phyloP scores from a whole-genome alignment of 2,113 vertebrate species.

The Piprites chloris region DNA sequence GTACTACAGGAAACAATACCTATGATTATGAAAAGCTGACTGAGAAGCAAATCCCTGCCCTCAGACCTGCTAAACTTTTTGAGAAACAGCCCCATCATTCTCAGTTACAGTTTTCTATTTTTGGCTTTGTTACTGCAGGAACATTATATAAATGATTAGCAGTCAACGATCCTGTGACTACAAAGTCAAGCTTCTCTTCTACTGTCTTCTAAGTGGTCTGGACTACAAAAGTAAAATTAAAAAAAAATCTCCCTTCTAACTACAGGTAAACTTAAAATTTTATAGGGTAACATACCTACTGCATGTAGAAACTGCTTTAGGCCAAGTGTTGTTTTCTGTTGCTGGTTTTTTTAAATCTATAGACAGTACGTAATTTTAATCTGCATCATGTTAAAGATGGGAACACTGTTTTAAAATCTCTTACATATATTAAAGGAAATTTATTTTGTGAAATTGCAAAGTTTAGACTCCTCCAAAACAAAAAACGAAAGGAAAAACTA shows the following conservation, averaged over 20 bases:
- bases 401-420: not conserved
- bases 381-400: not conserved
- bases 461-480: not conserved
- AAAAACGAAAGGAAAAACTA: not conserved
- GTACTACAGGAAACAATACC: not conserved
- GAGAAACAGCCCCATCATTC: not conserved
- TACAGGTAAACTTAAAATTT: not conserved
- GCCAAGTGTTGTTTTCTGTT: not conserved
- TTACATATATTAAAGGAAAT: not conserved
- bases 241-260: not conserved
- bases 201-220: accelerated
- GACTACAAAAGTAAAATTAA: not conserved
- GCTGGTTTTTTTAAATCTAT: not conserved
- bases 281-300: not conserved
- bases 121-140: not conserved
- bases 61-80: not conserved
- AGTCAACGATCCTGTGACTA: not conserved
- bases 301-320: not conserved
- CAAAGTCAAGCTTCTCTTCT: not conserved
- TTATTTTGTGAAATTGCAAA: not conserved
- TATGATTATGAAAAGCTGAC: not conserved
- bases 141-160: not conserved
- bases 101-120: not conserved
- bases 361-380: not conserved
- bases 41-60: not conserved